phyloP scores from a whole-genome alignment of 2,797 vertebrate species.

The Megaceryle alcyon region DNA sequence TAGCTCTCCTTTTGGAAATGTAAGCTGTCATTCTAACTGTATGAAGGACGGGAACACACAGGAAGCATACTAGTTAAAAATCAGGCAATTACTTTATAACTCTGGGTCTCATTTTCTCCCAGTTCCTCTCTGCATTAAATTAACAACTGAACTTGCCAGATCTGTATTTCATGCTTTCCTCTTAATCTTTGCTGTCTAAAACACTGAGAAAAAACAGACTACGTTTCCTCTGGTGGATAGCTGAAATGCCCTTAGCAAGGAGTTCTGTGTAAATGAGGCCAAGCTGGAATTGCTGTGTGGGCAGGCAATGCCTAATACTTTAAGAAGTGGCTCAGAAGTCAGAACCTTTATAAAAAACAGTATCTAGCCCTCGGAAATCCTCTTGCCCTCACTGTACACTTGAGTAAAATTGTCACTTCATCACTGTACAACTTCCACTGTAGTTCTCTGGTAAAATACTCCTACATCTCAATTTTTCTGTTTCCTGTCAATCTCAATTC shows the following conservation, averaged over 20 bases:
- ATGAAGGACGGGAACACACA: background rate
- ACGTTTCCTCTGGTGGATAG: background rate
- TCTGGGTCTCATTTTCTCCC: conserved; percentile 4
- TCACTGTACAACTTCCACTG: background rate
- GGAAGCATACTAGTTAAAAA: background rate
- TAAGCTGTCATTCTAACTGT: background rate
- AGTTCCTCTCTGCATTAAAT: background rate
- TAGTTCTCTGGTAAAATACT: background rate
- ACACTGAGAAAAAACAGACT: background rate
- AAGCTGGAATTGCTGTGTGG: background rate
- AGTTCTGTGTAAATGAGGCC: conserved; percentile 3
- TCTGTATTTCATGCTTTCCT: background rate
- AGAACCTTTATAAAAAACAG: background rate
- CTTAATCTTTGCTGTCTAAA: background rate
- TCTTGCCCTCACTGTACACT: background rate
- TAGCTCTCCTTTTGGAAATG: background rate
- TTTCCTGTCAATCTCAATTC: background rate
- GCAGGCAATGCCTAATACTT: background rate
- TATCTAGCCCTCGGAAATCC: background rate
- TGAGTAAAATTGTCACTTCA: background rate
- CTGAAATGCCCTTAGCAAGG: conserved; percentile 5
- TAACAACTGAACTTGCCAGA: background rate
- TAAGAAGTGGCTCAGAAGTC: background rate
- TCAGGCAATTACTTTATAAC: conserved; percentile 7
- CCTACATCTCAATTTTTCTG: background rate